These are phyloP conservation scores for Pimephales promelas DNA, from an alignment of 2,113 vertebrate genomes.

Conservation along the genomic window DNA sequence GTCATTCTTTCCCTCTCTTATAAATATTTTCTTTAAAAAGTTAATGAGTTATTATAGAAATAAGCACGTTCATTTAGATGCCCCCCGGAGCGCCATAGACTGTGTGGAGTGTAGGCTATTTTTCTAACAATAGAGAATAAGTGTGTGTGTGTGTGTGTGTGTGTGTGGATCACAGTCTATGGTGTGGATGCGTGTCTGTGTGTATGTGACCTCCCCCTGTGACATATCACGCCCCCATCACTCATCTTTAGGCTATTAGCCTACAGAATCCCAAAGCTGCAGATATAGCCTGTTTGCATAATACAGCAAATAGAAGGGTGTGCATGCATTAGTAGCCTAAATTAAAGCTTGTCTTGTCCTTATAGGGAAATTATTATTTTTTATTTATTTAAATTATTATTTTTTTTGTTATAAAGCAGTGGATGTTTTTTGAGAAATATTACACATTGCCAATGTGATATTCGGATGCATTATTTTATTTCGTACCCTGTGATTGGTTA, in stretches of 20 bases:
- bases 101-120: background rate
- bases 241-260: constrained; percentile 6
- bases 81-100: background rate
- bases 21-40: background rate
- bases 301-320: background rate
- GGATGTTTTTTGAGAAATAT: too few relatives aligned
- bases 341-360: too few relatives aligned
- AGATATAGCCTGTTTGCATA: background rate
- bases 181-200: background rate
- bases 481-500: background rate
- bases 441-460: too few relatives aligned
- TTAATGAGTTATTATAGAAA: background rate
- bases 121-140: background rate
- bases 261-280: background rate
- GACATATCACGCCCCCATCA: background rate
- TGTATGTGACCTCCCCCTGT: background rate
- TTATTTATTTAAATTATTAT: too few relatives aligned
- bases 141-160: background rate
- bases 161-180: too few relatives aligned
- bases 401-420: too few relatives aligned
- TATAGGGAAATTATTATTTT: too few relatives aligned
- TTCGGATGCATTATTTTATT: too few relatives aligned
- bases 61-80: background rate
- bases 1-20: background rate
- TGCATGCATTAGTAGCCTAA: background rate